A percentile compares a stretch with the other conserved stretches of the same genome.
These are phyloP conservation scores for Pomatostomus ruficeps DNA, from an alignment of 2,113 vertebrate genomes.

Conservation along the genomic window DNA sequence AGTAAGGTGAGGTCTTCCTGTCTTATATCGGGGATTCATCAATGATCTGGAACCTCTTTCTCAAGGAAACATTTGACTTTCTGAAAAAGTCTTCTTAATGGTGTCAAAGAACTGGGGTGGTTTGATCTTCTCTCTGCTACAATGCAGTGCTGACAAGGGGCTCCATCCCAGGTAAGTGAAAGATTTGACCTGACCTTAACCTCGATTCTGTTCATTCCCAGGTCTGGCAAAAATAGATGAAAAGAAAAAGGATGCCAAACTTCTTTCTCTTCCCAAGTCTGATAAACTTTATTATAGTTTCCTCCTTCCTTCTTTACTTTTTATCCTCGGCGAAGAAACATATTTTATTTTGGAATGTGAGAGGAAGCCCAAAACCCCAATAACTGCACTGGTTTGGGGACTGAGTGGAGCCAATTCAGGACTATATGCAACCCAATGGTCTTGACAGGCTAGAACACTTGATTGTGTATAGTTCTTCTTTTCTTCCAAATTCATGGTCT, in stretches of 20 bases:
- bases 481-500: neutral
- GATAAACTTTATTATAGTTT: neutral
- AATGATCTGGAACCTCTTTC: neutral
- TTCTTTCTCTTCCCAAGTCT: neutral
- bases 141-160: neutral
- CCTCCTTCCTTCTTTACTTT: neutral
- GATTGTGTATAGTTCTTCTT: neutral
- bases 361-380: fast-evolving
- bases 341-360: neutral
- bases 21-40: neutral
- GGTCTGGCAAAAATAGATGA: neutral
- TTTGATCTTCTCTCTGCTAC: neutral
- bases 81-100: neutral
- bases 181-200: neutral
- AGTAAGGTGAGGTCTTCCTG: neutral
- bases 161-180: neutral
- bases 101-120: neutral
- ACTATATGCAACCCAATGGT: neutral
- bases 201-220: neutral
- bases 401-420: neutral
- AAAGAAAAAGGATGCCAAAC: neutral
- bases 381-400: neutral
- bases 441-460: neutral
- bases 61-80: neutral
- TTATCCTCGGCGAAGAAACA: neutral